Evolutionary conservation across 2,797 vertebrate genomes (phyloP), one percentile per base, ranked within the genome.

Genomic region (Taenioides sp.): DNA sequence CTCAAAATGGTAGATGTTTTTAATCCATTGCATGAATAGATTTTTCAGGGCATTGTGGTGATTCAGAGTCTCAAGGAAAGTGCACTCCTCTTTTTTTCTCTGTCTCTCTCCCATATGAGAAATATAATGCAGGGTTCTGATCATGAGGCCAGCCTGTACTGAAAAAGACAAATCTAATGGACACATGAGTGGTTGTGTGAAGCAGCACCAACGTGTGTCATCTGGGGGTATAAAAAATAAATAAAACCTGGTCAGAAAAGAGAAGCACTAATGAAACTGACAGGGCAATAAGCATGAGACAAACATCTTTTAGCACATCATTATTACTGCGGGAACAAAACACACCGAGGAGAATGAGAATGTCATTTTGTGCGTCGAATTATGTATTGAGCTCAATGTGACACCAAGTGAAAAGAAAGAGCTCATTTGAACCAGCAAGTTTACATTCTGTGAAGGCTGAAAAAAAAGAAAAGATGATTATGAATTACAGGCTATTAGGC

Each of bases 151-250:
- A 79, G 67, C 34, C 58, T 49, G 65, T 17, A 9, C 57, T 22
- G 66, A 79, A 50, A 68, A 85, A 84, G 73, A 83, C 76, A 86
- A 65, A 75, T 84, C 82, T 91, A 91, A 90, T 91, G 90, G 90
- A 90, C 72, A 76, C 60, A 88, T 86, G 86, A 92, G 89, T 86
- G 85, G 75, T 81, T 87, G 80, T 75, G 75, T 75, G 76, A 86
- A 85, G 6, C 75, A 68, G 73, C 73, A 74, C 64, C 68, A 72
- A 75, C 0, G 47, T 78, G 88, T 85, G 81, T 89, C 87, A 87
- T 84, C 70, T 76, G 71, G 73, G 77, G 52, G 84, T 80, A 86
- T 81, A 57, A 85, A 85, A 62, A 37, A 62, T 34, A n/a, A 62
- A 37, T 62, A 62, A 37, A 62, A 37, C 69, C 68, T 62, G 27